Evolutionary conservation across 2,113 vertebrate genomes (phyloP).

Genomic region (Nothocercus julius): DNA sequence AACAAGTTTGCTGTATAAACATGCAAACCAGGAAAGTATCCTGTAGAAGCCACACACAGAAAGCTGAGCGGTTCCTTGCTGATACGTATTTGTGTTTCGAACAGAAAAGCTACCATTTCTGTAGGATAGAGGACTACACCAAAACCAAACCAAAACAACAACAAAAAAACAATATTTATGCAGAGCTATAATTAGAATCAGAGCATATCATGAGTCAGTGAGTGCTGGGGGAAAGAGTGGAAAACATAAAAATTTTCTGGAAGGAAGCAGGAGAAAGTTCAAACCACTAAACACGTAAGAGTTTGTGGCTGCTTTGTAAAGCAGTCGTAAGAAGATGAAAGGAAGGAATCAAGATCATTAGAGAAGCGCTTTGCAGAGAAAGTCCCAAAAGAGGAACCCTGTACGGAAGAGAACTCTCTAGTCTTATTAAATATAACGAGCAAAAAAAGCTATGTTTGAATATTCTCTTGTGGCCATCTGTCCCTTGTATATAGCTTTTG

Average conservation of each 20-base stretch:
- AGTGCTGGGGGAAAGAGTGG: neutral
- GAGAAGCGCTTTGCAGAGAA: neutral
- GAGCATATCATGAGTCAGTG: neutral
- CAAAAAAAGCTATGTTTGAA: no score
- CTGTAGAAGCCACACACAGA: fast-evolving
- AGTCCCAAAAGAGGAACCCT: neutral
- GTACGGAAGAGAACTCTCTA: neutral
- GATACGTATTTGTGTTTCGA: neutral
- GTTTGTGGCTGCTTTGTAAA: neutral
- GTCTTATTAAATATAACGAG: fast-evolving
- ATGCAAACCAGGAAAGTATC: neutral
- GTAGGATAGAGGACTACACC: neutral
- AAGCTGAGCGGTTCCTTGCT: neutral
- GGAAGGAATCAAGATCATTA: neutral
- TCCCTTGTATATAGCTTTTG: fast-evolving
- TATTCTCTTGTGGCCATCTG: neutral
- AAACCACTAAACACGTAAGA: fast-evolving
- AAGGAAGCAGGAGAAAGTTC: neutral
- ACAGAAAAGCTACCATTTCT: neutral
- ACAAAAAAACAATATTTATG: neutral
- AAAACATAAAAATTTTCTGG: neutral
- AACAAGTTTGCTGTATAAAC: neutral
- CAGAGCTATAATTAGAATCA: conserved; percentile 5
- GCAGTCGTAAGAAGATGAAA: neutral
- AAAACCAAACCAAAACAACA: no score